These are phyloP conservation scores for Ceratosolen solmsi DNA, from an alignment of 1,140 invertebrate species.

Conservation along the genomic window DNA sequence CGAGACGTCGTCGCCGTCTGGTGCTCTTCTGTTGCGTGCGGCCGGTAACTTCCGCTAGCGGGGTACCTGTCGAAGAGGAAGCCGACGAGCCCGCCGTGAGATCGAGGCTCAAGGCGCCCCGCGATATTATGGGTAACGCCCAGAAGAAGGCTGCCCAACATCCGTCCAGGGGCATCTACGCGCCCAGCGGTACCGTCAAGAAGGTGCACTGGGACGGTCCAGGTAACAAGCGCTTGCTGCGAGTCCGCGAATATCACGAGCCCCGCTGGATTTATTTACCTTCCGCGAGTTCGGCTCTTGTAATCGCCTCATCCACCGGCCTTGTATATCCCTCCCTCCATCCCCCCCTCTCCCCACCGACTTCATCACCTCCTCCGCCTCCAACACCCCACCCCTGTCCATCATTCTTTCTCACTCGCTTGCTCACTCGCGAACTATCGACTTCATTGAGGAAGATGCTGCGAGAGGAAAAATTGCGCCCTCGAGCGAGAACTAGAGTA, in stretches of 20 bases:
- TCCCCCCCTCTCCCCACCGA: not conserved
- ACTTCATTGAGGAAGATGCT: not conserved
- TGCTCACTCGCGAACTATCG: not conserved
- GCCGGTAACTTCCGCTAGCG: not conserved
- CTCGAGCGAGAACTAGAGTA: not conserved
- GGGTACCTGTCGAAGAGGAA: conserved; percentile 25
- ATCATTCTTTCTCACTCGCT: not conserved
- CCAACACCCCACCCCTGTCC: not conserved
- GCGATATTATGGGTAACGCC: conserved; percentile 65
- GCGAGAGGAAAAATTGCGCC: not conserved
- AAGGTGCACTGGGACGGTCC: conserved; percentile 67
- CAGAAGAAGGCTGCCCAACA: conserved; percentile 63
- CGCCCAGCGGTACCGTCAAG: conserved; percentile 55
- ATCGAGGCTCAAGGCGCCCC: conserved; percentile 15
- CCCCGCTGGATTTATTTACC: conserved; percentile 10
- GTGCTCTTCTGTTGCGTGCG: conserved; percentile 13
- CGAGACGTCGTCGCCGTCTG: conserved; percentile 17
- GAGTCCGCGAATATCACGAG: not conserved
- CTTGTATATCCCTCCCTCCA: not conserved
- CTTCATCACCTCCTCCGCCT: not conserved
- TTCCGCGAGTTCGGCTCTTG: not conserved
- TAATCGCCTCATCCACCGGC: too few relatives aligned
- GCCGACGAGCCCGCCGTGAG: conserved; percentile 36
- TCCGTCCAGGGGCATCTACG: conserved; percentile 56
- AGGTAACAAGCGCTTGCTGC: conserved; percentile 58